These are phyloP conservation scores for Fratercula arctica DNA, from an alignment of 2,797 vertebrate genomes.

Conservation along the genomic window DNA sequence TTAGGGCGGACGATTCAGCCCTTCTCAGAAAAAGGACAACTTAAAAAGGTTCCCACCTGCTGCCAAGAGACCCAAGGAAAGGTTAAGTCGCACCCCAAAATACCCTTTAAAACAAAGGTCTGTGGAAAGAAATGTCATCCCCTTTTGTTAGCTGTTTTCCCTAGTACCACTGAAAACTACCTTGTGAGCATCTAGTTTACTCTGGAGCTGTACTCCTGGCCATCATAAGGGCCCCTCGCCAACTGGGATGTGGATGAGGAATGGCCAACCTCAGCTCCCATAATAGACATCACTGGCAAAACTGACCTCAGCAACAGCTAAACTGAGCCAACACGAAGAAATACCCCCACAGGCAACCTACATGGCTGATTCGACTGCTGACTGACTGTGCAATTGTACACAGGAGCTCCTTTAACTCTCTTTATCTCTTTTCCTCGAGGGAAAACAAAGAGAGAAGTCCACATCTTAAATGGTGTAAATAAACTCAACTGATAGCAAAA, in stretches of 20 bases:
- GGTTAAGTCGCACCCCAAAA: background rate
- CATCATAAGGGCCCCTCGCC: background rate
- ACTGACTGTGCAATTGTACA: background rate
- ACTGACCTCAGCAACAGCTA: constrained; percentile 5
- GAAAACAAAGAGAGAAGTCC: constrained; percentile 21
- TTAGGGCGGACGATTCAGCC: constrained; percentile 49
- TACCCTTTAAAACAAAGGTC: background rate
- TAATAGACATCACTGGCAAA: background rate
- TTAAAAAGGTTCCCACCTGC: constrained; percentile 40
- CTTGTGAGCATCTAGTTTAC: background rate
- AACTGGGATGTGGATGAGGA: background rate
- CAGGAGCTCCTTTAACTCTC: background rate
- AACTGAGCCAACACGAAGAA: background rate
- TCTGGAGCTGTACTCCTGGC: background rate
- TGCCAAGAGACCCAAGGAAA: constrained; percentile 43
- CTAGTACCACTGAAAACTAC: background rate
- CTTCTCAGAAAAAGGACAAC: constrained; percentile 51
- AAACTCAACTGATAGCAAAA: background rate
- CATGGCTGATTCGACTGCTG: constrained; percentile 9
- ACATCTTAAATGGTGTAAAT: background rate
- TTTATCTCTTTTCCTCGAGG: background rate
- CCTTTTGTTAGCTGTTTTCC: background rate
- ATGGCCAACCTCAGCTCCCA: background rate
- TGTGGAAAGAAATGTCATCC: background rate
- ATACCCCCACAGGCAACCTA: constrained; percentile 9